Base-by-base conservation (phyloP, 53 echinoderm and acorn worm species). In the Hippasteria phrygiana region DNA sequence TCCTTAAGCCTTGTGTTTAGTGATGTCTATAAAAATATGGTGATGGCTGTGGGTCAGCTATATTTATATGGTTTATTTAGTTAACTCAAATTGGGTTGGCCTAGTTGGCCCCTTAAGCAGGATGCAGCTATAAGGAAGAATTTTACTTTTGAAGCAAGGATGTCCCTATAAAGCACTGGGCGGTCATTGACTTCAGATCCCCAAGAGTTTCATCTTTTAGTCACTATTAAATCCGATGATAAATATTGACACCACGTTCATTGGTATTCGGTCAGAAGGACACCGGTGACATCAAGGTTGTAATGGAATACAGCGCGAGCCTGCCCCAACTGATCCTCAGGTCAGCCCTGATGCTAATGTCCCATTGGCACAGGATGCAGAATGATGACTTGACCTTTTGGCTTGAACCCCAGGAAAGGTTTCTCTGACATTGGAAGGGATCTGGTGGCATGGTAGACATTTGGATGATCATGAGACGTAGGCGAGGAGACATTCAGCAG, bases 251-350 rank as follows among this genome's bases (percentile, higher is more conserved):
- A 64, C 38, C 43, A 39, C 32, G 59, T 35, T 54, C 59, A 40
- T 66, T 45, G 82, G 82, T 82, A 66, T 82, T 82, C 42, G 66
- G 43, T 43, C 66, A 82, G 43, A 82, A 62, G 63, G 82, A 82
- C 62, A 82, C 82, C 66, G 26, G 64, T 82, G 82, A 82, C 82
- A 82, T 82, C 82, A 82, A 45, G 20, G 31, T 20, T 65, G 82
- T 82, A 82, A 82, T 45, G 37, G 16, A 82, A 82, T 82, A 82
- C 33, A 29, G 42, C 33, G 27, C 33, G 31, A 33, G 64, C 63
- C 66, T 24, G 66, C 46, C 28, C 40, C 31, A 24, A 34, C 4
- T 75, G 32, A 20, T 32, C 17, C 33, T 51, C 14, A n/a, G 62
- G 36, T 51, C 54, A 32, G 54, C 36, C 55, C 20, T 32, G 51